Conservation (phyloP, 2,113 vertebrate species). For the crab-eating macaque (Macaca fascicularis) region DNA sequence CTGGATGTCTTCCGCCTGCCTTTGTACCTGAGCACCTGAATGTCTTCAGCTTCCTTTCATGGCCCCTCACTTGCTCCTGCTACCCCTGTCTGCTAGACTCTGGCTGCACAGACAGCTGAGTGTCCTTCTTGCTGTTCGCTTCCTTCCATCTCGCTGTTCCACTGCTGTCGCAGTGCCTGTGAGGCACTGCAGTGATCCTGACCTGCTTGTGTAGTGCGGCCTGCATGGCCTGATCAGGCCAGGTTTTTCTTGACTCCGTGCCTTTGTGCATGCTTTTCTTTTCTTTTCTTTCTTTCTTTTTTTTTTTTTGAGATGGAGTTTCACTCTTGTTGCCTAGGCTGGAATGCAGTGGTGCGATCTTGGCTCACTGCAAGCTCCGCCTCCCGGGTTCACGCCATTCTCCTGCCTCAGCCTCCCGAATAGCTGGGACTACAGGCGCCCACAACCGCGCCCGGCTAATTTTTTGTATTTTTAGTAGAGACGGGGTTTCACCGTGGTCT, state of each 20-base stretch:
- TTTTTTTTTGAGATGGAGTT: too few relatives aligned
- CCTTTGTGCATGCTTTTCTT: not conserved
- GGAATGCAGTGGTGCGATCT: too few relatives aligned
- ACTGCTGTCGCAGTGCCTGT: rapidly evolving
- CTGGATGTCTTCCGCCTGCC: rapidly evolving
- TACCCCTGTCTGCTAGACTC: rapidly evolving
- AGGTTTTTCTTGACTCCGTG: rapidly evolving
- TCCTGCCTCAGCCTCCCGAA: too few relatives aligned
- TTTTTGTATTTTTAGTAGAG: too few relatives aligned
- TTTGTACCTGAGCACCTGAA: rapidly evolving
- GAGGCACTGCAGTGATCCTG: rapidly evolving
- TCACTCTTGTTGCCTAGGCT: too few relatives aligned
- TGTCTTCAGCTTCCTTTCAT: not conserved
- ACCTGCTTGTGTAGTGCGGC: rapidly evolving
- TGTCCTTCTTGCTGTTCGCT: rapidly evolving
- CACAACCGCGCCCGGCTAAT: too few relatives aligned
- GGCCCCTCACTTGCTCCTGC: not conserved
- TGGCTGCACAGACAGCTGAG: not conserved
- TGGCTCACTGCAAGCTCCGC: too few relatives aligned
- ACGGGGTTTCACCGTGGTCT: too few relatives aligned
- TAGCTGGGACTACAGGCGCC: too few relatives aligned
- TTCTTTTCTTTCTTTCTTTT: too few relatives aligned
- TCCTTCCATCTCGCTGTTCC: rapidly evolving
- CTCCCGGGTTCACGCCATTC: too few relatives aligned
- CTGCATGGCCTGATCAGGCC: rapidly evolving